Percentiles rank a stretch among this genome's conserved stretches.
Conservation (phyloP, 2,797 vertebrate genomes). For the Sylvia borin region DNA sequence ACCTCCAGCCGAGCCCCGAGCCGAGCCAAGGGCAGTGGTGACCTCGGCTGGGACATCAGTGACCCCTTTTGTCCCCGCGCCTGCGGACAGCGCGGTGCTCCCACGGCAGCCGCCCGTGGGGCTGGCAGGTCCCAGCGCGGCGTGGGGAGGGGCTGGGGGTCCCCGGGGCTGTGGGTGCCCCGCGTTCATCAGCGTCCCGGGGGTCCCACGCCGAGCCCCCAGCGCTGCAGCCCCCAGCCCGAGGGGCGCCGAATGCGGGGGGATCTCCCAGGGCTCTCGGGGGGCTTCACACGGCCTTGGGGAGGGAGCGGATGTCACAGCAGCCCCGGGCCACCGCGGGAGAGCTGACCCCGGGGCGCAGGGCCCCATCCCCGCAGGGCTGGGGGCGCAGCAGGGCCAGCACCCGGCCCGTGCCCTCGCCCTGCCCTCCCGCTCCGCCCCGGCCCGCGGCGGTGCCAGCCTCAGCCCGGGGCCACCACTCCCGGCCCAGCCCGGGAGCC, state of each 20-base stretch:
- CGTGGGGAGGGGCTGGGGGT: neutral
- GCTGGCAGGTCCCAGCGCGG: rapidly evolving
- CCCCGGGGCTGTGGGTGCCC: neutral
- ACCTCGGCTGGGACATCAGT: neutral
- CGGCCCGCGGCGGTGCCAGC: neutral
- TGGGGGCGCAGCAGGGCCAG: neutral
- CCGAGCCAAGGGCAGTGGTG: neutral
- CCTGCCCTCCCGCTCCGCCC: neutral
- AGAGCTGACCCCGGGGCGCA: neutral
- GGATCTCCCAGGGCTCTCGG: neutral
- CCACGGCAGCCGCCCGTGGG: rapidly evolving
- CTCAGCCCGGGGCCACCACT: neutral
- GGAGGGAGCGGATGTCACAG: rapidly evolving
- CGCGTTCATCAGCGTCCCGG: rapidly evolving
- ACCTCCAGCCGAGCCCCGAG: neutral
- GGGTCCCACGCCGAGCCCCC: rapidly evolving
- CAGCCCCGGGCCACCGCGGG: neutral
- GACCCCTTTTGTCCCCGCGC: neutral
- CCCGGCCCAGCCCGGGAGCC: neutral
- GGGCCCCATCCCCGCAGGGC: neutral
- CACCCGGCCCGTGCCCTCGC: neutral
- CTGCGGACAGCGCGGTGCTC: too few species aligned
- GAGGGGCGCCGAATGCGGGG: neutral
- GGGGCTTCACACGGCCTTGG: neutral
- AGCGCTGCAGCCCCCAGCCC: neutral